phyloP scores from a whole-genome alignment of 2,113 vertebrate species.

The Pituophis catenifer region DNA sequence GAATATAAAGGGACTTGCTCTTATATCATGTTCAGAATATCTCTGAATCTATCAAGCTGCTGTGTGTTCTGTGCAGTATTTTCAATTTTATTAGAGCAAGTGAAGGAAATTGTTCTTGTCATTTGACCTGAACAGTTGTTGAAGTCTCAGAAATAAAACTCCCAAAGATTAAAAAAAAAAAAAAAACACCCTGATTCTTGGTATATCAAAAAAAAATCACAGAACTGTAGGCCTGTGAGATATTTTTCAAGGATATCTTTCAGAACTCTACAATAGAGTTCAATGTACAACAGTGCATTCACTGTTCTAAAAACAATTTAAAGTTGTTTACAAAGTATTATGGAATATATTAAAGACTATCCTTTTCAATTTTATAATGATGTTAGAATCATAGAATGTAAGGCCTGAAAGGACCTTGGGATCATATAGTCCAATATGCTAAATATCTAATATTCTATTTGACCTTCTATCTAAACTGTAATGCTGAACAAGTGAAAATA shows the following conservation, averaged over 20 bases:
- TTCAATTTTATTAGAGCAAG: constrained; percentile 20
- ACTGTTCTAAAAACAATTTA: not conserved
- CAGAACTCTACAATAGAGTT: not conserved
- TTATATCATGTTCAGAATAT: constrained; percentile 39
- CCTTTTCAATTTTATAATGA: not conserved
- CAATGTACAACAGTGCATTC: not conserved
- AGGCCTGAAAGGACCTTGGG: not conserved
- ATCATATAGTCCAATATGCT: not conserved
- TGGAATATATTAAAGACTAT: not conserved
- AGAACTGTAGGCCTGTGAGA: not conserved
- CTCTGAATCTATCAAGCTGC: constrained; percentile 19
- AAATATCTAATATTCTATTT: not conserved
- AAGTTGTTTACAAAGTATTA: not conserved
- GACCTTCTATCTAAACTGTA: not conserved
- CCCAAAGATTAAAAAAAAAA: constrained; percentile 10
- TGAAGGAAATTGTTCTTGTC: constrained; percentile 48
- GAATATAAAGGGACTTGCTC: constrained; percentile 36
- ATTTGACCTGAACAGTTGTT: constrained; percentile 45
- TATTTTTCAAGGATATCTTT: constrained; percentile 7
- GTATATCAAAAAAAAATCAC: constrained; percentile 14
- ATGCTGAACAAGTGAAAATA: not conserved
- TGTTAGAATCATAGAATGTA: not conserved
- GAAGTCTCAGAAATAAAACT: constrained; percentile 45
- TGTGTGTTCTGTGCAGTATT: constrained; percentile 29
- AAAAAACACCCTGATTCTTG: not conserved